Evolutionary conservation across 2,797 vertebrate species (phyloP).

Genomic region (Calcarius lapponicus): DNA sequence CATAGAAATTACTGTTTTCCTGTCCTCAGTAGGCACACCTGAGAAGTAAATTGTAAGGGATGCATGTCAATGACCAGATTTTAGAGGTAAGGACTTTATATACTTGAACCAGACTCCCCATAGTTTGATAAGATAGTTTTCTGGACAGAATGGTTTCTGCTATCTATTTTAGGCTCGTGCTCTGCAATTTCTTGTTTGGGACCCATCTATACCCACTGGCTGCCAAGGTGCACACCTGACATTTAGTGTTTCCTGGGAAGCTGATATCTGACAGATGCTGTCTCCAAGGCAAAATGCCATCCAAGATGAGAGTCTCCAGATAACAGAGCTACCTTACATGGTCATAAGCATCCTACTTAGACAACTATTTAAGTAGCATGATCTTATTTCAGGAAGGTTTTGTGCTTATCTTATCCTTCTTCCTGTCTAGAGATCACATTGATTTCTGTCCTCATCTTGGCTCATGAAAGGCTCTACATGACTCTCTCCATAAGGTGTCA

Average conservation of each 20-base stretch:
- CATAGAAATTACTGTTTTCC: not conserved
- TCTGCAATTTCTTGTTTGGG: not conserved
- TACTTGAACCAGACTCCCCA: not conserved
- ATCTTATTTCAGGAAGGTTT: not conserved
- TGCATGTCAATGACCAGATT: rapidly evolving
- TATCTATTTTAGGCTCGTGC: not conserved
- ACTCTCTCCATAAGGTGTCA: not conserved
- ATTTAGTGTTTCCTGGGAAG: not conserved
- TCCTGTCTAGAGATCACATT: not conserved
- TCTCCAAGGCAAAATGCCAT: not conserved
- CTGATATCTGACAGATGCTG: not conserved
- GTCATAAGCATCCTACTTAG: not conserved
- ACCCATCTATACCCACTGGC: not conserved
- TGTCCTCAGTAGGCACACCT: not conserved
- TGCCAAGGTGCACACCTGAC: not conserved
- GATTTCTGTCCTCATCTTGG: not conserved
- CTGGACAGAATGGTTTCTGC: not conserved
- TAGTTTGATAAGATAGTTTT: not conserved
- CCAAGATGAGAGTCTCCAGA: not conserved
- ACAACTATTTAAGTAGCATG: not conserved
- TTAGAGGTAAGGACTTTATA: not conserved
- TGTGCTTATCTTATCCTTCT: not conserved
- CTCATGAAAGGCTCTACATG: not conserved
- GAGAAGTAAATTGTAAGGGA: not conserved
- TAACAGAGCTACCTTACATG: not conserved